A percentile compares a stretch with the other conserved stretches of the same genome.
phyloP scores from a whole-genome alignment of 2,113 vertebrate species.

The Leucosticte australis region DNA sequence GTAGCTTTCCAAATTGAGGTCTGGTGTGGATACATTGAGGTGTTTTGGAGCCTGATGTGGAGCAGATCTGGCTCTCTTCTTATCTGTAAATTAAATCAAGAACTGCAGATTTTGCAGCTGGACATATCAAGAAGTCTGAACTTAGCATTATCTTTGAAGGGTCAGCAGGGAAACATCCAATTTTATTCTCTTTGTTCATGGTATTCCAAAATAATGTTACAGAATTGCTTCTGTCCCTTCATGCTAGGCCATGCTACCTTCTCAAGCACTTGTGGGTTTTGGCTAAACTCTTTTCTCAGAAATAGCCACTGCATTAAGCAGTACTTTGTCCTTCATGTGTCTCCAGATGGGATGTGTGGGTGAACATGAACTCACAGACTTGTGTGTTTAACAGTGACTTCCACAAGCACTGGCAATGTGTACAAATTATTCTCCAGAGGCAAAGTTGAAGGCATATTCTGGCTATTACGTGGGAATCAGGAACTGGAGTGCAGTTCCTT shows the following conservation, averaged over 20 bases:
- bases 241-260: neutral
- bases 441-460: neutral
- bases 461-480: neutral
- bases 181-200: neutral
- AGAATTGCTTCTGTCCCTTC: neutral
- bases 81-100: neutral
- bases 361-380: neutral
- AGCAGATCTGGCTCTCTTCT: neutral
- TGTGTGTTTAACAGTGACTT: neutral
- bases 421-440: neutral
- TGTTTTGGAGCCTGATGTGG: neutral
- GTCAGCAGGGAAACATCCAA: neutral
- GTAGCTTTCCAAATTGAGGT: neutral
- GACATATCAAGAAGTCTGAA: neutral
- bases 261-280: neutral
- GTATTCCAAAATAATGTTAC: neutral
- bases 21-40: neutral
- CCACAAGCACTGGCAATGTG: accelerated
- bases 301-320: neutral
- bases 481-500: neutral
- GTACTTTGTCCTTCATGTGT: neutral
- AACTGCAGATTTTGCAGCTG: neutral
- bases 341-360: neutral
- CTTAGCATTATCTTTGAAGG: constrained; percentile 16
- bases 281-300: neutral